Evolutionary conservation across 2,797 vertebrate genomes (phyloP).

Genomic region (Chaetodon trifasciatus): DNA sequence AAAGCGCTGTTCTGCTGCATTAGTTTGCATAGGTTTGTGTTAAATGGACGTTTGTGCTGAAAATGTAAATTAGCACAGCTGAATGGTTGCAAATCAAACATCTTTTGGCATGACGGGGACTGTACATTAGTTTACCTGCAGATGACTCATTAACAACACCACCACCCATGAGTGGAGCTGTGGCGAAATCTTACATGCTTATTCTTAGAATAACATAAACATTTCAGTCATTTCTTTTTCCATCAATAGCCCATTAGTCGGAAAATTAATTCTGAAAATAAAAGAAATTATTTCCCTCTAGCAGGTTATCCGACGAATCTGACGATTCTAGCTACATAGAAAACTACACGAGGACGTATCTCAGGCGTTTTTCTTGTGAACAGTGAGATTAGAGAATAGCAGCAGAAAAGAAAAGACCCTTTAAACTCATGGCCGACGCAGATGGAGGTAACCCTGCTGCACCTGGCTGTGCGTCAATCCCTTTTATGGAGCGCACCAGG

Average conservation of each 20-base stretch:
- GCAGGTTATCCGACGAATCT: no score
- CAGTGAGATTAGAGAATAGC: neutral
- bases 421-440: constrained; percentile 25
- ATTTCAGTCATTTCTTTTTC: neutral
- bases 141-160: neutral
- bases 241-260: no score
- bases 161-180: neutral
- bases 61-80: constrained; percentile 47
- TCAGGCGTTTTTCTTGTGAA: neutral
- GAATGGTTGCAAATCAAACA: constrained; percentile 7
- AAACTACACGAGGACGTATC: neutral
- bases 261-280: neutral
- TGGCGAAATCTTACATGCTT: neutral
- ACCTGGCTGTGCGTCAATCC: constrained; percentile 52
- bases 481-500: constrained; percentile 63
- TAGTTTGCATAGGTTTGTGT: constrained; percentile 78
- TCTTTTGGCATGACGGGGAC: neutral
- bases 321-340: no score
- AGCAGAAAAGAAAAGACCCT: neutral
- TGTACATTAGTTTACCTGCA: neutral
- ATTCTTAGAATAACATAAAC: neutral
- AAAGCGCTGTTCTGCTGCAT: constrained; percentile 60
- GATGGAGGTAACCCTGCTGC: constrained; percentile 53
- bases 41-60: constrained; percentile 79
- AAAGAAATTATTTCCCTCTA: neutral